phyloP scores from a whole-genome alignment of 2,888 invertebrate species.

The Drosophila anomelani region DNA sequence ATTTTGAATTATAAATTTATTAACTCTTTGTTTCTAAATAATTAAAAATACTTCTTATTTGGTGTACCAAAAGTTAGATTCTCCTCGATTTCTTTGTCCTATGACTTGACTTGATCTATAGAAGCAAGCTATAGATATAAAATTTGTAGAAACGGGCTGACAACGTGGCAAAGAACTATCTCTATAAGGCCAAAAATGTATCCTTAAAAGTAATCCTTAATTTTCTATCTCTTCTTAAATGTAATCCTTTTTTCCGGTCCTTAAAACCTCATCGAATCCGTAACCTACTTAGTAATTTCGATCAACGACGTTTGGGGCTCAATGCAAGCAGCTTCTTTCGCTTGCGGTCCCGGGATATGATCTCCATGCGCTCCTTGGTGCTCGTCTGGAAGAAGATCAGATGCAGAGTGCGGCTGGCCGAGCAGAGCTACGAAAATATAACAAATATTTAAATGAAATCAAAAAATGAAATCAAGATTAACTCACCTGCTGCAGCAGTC shows the following conservation, averaged over 20 bases:
- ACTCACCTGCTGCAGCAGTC: constrained; percentile 81
- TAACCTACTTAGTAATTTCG: not conserved
- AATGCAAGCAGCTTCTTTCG: constrained; percentile 72
- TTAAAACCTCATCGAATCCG: not conserved
- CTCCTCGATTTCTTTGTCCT: not conserved
- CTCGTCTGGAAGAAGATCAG: constrained; percentile 79
- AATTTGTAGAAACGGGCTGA: not conserved
- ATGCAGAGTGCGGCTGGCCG: constrained; percentile 80
- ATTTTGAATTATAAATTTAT: not conserved
- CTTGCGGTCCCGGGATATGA: constrained; percentile 81
- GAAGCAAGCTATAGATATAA: not conserved
- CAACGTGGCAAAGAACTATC: not conserved
- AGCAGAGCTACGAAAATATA: constrained; percentile 66
- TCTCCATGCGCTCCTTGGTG: constrained; percentile 82
- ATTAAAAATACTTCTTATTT: not conserved
- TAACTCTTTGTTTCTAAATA: not conserved
- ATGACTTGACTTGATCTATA: not conserved
- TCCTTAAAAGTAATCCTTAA: too few species aligned
- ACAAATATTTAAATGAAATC: too few species aligned
- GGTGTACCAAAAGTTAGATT: not conserved
- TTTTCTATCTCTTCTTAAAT: too few species aligned
- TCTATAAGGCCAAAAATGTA: not conserved
- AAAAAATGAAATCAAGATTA: not conserved
- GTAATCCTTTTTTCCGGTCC: not conserved
- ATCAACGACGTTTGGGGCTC: constrained; percentile 62